Evolutionary conservation across 1,140 invertebrate species (phyloP).

Genomic region (Hylyphantes graminicola): DNA sequence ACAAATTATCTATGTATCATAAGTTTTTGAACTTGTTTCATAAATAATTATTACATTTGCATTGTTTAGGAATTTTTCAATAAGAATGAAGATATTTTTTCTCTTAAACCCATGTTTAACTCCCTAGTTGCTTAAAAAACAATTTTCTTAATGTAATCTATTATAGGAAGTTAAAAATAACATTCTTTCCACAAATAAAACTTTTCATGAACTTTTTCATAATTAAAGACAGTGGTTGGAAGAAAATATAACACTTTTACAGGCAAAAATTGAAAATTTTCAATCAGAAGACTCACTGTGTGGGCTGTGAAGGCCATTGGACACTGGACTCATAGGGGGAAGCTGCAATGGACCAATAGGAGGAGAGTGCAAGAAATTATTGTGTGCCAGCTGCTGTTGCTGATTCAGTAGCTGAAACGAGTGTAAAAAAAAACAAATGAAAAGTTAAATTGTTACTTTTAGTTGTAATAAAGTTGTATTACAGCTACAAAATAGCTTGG

Average conservation of each 20-base stretch:
- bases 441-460: neutral
- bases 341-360: slow-evolving; percentile 40
- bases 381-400: slow-evolving; percentile 41
- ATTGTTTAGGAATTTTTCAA: too few species aligned
- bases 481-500: neutral
- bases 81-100: too few species aligned
- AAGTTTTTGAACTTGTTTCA: too few species aligned
- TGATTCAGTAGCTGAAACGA: slow-evolving; percentile 43
- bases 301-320: slow-evolving; percentile 18
- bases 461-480: neutral
- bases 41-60: too few species aligned
- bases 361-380: slow-evolving; percentile 36
- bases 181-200: neutral
- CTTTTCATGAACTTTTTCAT: neutral
- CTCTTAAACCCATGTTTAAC: too few species aligned
- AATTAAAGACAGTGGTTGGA: neutral
- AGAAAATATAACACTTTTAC: too few species aligned
- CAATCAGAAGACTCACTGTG: neutral
- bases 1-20: too few species aligned
- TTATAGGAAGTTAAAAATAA: neutral
- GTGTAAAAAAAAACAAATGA: neutral
- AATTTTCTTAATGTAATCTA: neutral
- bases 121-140: too few species aligned
- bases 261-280: too few species aligned
- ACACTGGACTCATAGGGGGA: slow-evolving; percentile 52